Evolutionary conservation across 2,888 invertebrate genomes (phyloP).

Genomic region (Scrobipalpa atriplicella): DNA sequence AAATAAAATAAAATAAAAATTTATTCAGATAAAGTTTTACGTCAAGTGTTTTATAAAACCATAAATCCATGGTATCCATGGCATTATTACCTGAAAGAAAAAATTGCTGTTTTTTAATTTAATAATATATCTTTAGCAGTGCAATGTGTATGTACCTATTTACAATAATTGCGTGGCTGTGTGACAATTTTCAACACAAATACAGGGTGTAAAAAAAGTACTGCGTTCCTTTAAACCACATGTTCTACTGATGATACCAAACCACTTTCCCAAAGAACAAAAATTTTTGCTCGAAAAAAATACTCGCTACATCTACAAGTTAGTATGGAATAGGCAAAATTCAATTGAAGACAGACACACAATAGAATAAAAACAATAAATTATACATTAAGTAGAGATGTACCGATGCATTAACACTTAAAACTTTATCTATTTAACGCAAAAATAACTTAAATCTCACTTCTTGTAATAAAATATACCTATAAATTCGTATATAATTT

Average conservation of each 20-base stretch:
- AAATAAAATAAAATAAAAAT: not conserved
- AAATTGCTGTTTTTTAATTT: not conserved
- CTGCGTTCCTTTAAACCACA: too few species aligned
- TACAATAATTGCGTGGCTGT: not conserved
- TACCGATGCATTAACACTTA: too few species aligned
- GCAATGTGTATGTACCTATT: conserved; percentile 1
- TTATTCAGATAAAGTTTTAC: too few species aligned
- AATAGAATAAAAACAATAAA: not conserved
- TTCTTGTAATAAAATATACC: not conserved
- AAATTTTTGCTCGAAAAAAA: too few species aligned
- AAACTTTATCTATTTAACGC: not conserved
- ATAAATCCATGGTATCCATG: not conserved
- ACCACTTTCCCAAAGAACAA: too few species aligned
- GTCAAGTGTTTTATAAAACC: not conserved
- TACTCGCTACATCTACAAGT: too few species aligned
- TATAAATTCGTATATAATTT: not conserved
- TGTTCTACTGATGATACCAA: too few species aligned
- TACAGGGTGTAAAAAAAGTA: too few species aligned
- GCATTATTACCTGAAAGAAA: not conserved
- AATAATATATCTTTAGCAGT: not conserved
- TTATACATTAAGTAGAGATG: not conserved
- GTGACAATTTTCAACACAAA: too few species aligned
- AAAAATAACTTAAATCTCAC: not conserved
- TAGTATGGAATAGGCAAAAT: too few species aligned
- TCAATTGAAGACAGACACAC: not conserved